Evolutionary conservation across 2,113 vertebrate species (phyloP).

Genomic region (Australoheros scitulus): DNA sequence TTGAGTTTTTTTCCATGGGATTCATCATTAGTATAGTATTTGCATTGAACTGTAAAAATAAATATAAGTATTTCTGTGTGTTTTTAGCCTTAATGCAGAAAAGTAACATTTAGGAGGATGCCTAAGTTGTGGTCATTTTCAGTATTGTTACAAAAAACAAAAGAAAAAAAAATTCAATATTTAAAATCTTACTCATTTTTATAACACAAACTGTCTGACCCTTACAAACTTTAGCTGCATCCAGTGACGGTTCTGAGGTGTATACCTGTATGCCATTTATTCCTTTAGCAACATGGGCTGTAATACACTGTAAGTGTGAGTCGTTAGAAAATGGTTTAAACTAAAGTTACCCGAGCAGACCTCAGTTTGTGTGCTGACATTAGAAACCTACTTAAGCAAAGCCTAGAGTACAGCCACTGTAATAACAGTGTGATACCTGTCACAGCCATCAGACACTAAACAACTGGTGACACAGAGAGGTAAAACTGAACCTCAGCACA

Average conservation of each 20-base stretch:
- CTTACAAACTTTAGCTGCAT: background rate
- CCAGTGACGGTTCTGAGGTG: background rate
- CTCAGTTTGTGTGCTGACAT: background rate
- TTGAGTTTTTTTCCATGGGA: background rate
- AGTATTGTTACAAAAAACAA: background rate
- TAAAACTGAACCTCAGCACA: background rate
- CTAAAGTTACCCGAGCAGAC: background rate
- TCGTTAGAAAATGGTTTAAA: background rate
- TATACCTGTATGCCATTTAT: background rate
- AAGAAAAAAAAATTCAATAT: background rate
- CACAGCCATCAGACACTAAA: background rate
- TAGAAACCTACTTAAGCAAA: background rate
- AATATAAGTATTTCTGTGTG: background rate
- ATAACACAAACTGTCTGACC: background rate
- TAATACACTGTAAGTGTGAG: background rate
- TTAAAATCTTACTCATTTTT: background rate
- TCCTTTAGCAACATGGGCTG: background rate
- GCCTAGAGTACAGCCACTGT: background rate
- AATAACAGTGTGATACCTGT: background rate
- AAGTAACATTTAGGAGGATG: background rate
- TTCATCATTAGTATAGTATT: background rate
- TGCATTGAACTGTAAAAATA: background rate
- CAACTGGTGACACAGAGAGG: background rate
- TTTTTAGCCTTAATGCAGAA: background rate
- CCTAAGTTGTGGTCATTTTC: background rate